A percentile compares a stretch with the other conserved stretches of the same genome.
Conservation (phyloP, 2,888 invertebrate genomes). For the Microplitis deprimator region DNA sequence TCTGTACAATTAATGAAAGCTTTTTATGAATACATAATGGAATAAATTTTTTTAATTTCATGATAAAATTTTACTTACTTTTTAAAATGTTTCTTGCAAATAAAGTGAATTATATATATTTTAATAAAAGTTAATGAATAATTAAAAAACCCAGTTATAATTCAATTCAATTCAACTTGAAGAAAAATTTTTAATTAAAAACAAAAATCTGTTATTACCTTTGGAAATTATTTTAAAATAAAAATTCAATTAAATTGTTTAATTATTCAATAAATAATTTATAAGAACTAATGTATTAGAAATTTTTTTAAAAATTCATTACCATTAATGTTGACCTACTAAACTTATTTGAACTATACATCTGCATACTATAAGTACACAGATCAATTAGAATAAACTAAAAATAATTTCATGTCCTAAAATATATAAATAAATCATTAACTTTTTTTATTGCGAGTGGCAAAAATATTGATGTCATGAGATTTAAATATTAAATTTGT, state of each 20-base stretch:
- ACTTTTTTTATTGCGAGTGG: neutral
- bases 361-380: neutral
- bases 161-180: no score
- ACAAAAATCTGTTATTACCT: no score
- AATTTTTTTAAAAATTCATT: neutral
- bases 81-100: neutral
- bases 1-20: conserved; percentile 1
- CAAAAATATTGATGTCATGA: neutral
- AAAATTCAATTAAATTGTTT: no score
- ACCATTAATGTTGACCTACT: neutral
- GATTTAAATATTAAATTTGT: neutral
- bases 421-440: neutral
- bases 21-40: neutral
- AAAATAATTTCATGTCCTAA: neutral
- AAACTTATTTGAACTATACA: neutral
- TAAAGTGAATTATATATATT: neutral
- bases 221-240: no score
- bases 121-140: no score
- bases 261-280: no score
- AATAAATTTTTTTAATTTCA: neutral
- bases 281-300: no score
- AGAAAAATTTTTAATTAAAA: no score
- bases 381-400: neutral
- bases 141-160: no score
- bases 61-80: neutral